Conservation (phyloP, 2,113 vertebrate species). For the Lycocorax pyrrhopterus region DNA sequence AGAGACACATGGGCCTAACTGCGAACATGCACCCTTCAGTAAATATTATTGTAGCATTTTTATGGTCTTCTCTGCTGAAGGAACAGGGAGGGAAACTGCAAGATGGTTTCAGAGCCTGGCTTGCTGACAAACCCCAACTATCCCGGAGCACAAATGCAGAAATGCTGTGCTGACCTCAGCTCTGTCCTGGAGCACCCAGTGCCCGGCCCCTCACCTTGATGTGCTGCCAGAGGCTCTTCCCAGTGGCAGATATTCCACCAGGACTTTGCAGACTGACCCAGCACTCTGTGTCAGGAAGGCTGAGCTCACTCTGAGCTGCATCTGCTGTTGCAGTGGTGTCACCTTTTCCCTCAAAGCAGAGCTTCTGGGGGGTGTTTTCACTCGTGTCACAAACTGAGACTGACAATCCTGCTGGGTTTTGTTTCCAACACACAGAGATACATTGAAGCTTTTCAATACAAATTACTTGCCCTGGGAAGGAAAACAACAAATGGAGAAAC, state of each 20-base stretch:
- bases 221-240: not conserved
- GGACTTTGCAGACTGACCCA: not conserved
- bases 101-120: slow-evolving; percentile 41
- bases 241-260: not conserved
- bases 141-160: not conserved
- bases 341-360: not conserved
- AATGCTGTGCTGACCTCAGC: slow-evolving; percentile 5
- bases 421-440: not conserved
- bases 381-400: not conserved
- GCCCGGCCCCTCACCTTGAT: not conserved
- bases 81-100: not conserved
- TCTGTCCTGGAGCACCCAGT: not conserved
- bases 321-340: not conserved
- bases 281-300: not conserved
- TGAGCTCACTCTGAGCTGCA: not conserved
- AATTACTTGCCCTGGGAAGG: not conserved
- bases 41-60: slow-evolving; percentile 68
- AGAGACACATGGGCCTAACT: slow-evolving; percentile 54
- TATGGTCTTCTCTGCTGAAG: slow-evolving; percentile 48
- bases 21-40: slow-evolving; percentile 34
- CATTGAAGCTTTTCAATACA: not conserved
- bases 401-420: not conserved
- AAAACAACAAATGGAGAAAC: not conserved
- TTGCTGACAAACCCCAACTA: slow-evolving; percentile 31
- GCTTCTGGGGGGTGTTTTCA: not conserved